A percentile compares a stretch with the other conserved stretches of the same genome.
These are phyloP conservation scores for Hucho hucho DNA, from an alignment of 2,113 vertebrate genomes.

Conservation along the genomic window DNA sequence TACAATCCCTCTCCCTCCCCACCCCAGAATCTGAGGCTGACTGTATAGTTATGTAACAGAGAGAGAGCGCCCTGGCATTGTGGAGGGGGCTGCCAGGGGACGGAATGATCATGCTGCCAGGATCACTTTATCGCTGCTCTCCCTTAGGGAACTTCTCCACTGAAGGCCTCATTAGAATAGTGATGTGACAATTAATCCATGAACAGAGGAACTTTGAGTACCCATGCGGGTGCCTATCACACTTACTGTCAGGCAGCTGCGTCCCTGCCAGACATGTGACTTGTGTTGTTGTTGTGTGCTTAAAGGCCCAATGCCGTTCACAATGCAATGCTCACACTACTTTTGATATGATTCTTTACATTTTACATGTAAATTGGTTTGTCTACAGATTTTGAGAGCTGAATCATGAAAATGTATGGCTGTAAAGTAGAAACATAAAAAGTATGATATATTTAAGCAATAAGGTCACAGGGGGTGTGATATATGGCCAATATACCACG, in stretches of 20 bases:
- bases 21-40: slow-evolving; percentile 48
- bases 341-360: too few species aligned
- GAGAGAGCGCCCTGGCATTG: slow-evolving; percentile 1
- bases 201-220: slow-evolving; percentile 13
- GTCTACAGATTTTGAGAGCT: too few species aligned
- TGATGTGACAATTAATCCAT: slow-evolving; percentile 18
- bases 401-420: too few species aligned
- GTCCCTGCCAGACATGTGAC: neutral
- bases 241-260: neutral
- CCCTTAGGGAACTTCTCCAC: slow-evolving; percentile 23
- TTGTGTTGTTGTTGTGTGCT: too few species aligned
- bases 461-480: too few species aligned
- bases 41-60: slow-evolving; percentile 48
- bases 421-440: too few species aligned
- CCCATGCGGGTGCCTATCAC: neutral
- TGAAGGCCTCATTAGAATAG: slow-evolving; percentile 30
- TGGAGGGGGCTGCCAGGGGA: neutral
- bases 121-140: slow-evolving; percentile 40
- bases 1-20: neutral
- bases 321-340: too few species aligned
- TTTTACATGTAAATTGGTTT: too few species aligned
- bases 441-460: too few species aligned
- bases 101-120: slow-evolving; percentile 18
- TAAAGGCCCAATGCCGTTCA: too few species aligned
- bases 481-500: too few species aligned